Conservation (phyloP, 1,140 invertebrate genomes). For the Drosophila ohnishii region DNA sequence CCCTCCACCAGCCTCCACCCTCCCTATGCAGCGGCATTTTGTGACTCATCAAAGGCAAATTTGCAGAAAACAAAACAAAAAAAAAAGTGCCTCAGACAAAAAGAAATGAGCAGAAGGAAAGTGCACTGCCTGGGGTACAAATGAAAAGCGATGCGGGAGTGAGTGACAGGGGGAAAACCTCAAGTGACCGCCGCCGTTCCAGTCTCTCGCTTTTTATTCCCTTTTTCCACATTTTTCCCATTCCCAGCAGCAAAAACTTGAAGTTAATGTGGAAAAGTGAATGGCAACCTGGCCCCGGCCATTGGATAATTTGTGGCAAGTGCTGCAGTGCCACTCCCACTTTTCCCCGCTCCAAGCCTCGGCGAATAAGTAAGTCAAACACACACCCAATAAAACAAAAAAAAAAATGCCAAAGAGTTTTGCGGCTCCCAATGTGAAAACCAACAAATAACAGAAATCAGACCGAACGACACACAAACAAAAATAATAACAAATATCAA, state of each 20-base stretch:
- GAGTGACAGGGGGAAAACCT: constrained; percentile 26
- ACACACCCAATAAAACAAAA: constrained; percentile 38
- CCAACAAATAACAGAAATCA: constrained; percentile 13
- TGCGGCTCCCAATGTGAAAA: constrained; percentile 2
- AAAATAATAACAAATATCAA: constrained; percentile 39
- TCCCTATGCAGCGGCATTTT: constrained; percentile 31
- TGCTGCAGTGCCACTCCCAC: constrained; percentile 42
- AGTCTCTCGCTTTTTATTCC: constrained; percentile 24
- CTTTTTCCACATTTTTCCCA: constrained; percentile 18
- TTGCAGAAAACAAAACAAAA: constrained; percentile 16
- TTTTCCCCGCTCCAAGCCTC: constrained; percentile 6
- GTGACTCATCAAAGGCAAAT: constrained; percentile 54
- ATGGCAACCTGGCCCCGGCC: constrained; percentile 51
- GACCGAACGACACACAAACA: neutral
- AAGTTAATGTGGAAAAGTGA: constrained; percentile 58
- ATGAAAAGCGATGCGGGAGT: neutral
- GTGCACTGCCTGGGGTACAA: constrained; percentile 25
- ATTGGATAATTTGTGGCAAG: constrained; percentile 62
- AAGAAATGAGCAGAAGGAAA: constrained; percentile 40
- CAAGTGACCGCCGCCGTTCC: constrained; percentile 47
- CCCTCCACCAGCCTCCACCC: neutral
- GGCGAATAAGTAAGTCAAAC: constrained; percentile 31
- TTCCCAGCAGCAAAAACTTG: constrained; percentile 13
- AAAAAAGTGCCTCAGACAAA: constrained; percentile 15
- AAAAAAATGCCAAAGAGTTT: constrained; percentile 48